Percentiles rank a stretch among this genome's conserved stretches.
Conservation (phyloP, 2,888 invertebrate species). For the Lordiphosa andalusiaca region DNA sequence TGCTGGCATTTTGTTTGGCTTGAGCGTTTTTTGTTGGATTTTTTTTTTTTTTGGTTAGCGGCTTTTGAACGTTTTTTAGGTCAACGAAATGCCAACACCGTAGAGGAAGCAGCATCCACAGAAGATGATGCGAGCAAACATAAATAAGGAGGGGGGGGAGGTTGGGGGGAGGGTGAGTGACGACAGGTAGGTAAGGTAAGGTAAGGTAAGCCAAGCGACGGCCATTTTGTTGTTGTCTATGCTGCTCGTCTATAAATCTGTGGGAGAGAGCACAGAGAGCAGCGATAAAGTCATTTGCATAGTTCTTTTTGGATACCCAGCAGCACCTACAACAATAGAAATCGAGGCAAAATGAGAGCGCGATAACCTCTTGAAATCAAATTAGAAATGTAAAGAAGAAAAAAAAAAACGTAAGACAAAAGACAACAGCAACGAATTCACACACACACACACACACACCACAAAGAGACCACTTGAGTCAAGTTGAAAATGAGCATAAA, state of each 20-base stretch:
- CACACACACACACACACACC: slow-evolving; percentile 41
- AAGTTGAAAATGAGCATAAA: slow-evolving; percentile 9
- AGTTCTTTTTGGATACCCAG: slow-evolving; percentile 59
- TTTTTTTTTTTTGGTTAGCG: slow-evolving; percentile 45
- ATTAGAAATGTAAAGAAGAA: slow-evolving; percentile 57
- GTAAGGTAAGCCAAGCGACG: slow-evolving; percentile 38
- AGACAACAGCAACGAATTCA: slow-evolving; percentile 19
- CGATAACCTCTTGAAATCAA: slow-evolving; percentile 73
- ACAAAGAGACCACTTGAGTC: slow-evolving; percentile 16
- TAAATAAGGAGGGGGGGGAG: slow-evolving; percentile 39
- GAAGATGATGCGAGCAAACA: slow-evolving; percentile 64
- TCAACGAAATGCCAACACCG: slow-evolving; percentile 71
- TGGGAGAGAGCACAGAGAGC: slow-evolving; percentile 4
- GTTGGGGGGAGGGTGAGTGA: slow-evolving; percentile 2
- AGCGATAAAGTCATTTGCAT: slow-evolving; percentile 74
- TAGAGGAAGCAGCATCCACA: slow-evolving; percentile 11
- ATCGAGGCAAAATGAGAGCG: slow-evolving; percentile 19
- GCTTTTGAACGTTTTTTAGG: slow-evolving; percentile 71
- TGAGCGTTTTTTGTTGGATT: slow-evolving; percentile 16
- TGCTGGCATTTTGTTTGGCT: slow-evolving; percentile 54
- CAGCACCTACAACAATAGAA: slow-evolving; percentile 11
- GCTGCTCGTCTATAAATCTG: slow-evolving; percentile 55
- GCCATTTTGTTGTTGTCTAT: slow-evolving; percentile 41
- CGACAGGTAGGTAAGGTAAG: slow-evolving; percentile 57
- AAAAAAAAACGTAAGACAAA: slow-evolving; percentile 37